A percentile compares a stretch with the other conserved stretches of the same genome.
Conservation (phyloP, 2,113 vertebrate species). For the Orthonyx spaldingii region DNA sequence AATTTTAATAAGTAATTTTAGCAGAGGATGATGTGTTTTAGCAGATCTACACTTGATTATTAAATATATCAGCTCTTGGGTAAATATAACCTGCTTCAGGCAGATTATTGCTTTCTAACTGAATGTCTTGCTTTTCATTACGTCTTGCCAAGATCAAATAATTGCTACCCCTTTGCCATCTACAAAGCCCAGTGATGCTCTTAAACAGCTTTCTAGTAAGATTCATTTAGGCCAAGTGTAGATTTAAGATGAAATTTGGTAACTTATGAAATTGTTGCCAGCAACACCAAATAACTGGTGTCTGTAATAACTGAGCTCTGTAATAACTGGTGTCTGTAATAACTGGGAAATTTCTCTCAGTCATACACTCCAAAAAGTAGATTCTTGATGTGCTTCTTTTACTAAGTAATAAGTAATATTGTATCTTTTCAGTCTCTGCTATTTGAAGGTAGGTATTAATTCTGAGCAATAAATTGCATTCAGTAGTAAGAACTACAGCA, state of each 20-base stretch:
- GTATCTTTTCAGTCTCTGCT: background rate
- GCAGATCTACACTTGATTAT: background rate
- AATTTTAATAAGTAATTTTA: background rate
- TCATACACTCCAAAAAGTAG: background rate
- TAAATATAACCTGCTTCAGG: background rate
- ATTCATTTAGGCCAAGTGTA: background rate
- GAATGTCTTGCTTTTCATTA: background rate
- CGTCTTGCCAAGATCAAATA: background rate
- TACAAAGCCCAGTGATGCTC: background rate
- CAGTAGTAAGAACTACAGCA: background rate
- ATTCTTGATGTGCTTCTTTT: background rate
- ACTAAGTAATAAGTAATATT: background rate
- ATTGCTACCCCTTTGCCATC: background rate
- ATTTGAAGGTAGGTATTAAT: background rate
- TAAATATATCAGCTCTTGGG: background rate
- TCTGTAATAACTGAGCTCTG: background rate
- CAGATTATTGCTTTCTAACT: background rate
- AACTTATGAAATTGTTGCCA: background rate
- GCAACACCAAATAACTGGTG: background rate
- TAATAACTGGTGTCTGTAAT: background rate
- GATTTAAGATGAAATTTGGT: background rate
- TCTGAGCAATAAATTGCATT: background rate
- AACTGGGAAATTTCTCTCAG: background rate
- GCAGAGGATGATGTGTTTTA: background rate
- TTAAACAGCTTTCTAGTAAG: background rate